Evolutionary conservation across 2,113 vertebrate genomes (phyloP), one percentile per base, ranked within the genome.

Genomic region (Verasper variegatus): DNA sequence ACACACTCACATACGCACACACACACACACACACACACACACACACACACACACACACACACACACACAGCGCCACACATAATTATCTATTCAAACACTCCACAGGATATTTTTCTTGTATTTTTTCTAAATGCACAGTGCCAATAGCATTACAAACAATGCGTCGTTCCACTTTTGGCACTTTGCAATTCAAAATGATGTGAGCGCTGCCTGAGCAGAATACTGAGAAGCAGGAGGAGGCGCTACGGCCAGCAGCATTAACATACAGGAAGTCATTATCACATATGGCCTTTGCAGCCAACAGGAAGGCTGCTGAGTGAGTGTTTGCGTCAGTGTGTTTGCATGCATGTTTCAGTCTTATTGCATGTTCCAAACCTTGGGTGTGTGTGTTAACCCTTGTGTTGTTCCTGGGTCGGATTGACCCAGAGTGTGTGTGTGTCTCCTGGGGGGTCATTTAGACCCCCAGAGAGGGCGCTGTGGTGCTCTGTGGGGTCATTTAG

Each of bases 101-200:
- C 65, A 79, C 67, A 1, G 80, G 82, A 76, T 68, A 75, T 81
- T 69, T 82, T 83, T 69, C 76, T 60, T 70, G 62, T 71, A 63
- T 86, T 85, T 54, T 76, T 74, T 90, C 75, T 70, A 84, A 86
- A 89, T 82, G 84, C 84, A 86, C 40, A 23, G 35, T 62, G 70
- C 71, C 79, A 71, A 26, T 66, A 67, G 82, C 79, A 71, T 85
- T 84, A 80, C 84, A 85, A 88, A 91, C 80, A 90, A 89, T 72
- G 71, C 78, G 59, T 60, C 68, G 11, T 55, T 90, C 80, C 76
- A 82, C 85, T 88, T 88, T 84, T 77, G 76, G 76, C 86, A 86
- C 89, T 90, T 89, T 90, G 77, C 85, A 90, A 88, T 89, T 90
- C 86, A 86, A 82, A 88, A 83, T 51, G 27, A 85, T 70, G 68